A percentile compares a stretch with the other conserved stretches of the same genome.
Evolutionary conservation across 2,797 vertebrate genomes (phyloP).

Genomic region (Chelidonichthys spinosus): DNA sequence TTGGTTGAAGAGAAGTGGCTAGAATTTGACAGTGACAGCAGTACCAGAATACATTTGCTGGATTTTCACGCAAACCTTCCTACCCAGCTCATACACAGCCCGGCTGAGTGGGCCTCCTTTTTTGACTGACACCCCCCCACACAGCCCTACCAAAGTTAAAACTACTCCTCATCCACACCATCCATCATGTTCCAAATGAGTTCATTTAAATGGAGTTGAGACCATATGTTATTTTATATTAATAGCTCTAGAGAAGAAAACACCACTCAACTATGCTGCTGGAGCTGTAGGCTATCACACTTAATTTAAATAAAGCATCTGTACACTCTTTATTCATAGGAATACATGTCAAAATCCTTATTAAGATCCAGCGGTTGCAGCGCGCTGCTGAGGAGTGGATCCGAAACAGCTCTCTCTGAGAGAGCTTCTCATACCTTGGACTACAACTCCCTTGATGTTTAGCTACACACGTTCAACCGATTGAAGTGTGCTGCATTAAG

Average conservation of each 20-base stretch:
- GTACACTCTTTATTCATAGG: background rate
- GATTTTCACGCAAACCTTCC: constrained; percentile 15
- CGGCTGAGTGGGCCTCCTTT: background rate
- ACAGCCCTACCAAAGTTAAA: background rate
- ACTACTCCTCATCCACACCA: constrained; percentile 1
- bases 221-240: background rate
- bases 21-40: constrained; percentile 2
- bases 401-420: background rate
- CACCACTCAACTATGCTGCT: background rate
- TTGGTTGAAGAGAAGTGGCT: background rate
- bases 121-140: background rate
- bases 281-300: background rate
- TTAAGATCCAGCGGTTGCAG: background rate
- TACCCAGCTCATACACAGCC: background rate
- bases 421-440: too few species aligned
- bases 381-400: background rate
- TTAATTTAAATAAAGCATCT: too few species aligned
- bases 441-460: too few species aligned
- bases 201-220: background rate
- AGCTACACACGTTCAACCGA: too few species aligned
- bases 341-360: background rate
- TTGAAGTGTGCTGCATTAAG: too few species aligned
- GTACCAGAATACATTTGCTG: background rate
- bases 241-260: background rate
- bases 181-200: background rate